These are phyloP conservation scores for Polyodon spathula DNA, from an alignment of 2,113 vertebrate species.

Conservation along the genomic window DNA sequence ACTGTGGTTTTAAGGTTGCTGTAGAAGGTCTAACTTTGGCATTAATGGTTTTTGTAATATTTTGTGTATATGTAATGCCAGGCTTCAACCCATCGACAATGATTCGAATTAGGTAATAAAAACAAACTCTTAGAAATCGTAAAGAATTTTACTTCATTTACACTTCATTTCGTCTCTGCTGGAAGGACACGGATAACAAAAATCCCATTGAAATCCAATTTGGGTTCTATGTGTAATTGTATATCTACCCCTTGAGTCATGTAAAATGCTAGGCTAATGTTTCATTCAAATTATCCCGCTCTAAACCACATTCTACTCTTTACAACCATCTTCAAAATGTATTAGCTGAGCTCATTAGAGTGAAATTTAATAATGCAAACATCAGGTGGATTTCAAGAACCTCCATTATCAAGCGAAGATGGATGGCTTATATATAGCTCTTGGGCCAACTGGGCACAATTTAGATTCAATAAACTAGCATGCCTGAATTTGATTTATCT, in stretches of 20 bases:
- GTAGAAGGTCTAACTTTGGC: too few relatives aligned
- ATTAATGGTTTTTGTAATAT: too few relatives aligned
- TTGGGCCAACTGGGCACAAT: conserved; percentile 81
- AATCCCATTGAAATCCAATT: conserved; percentile 81
- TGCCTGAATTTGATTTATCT: conserved; percentile 91
- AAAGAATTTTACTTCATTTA: conserved; percentile 83
- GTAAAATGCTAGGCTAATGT: conserved; percentile 77
- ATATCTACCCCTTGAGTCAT: conserved; percentile 84
- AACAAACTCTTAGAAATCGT: conserved; percentile 59
- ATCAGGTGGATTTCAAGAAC: conserved; percentile 91
- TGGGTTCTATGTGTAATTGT: conserved; percentile 87
- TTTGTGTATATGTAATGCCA: too few relatives aligned
- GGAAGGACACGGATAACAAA: conserved; percentile 65
- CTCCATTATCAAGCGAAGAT: conserved; percentile 89
- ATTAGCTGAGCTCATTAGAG: conserved; percentile 96
- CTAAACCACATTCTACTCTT: conserved; percentile 58
- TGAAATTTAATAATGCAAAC: conserved; percentile 96
- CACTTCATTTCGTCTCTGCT: conserved; percentile 73
- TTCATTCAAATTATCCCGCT: conserved; percentile 74
- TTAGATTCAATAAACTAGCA: conserved; percentile 96
- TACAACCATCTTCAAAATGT: conserved; percentile 80
- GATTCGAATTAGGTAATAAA: conserved; percentile 75
- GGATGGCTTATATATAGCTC: conserved; percentile 85
- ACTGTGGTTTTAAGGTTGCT: too few relatives aligned
- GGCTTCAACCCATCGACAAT: conserved; percentile 56